Evolutionary conservation across 2,113 vertebrate genomes (phyloP), one percentile per base, ranked within the genome.

Genomic region (Dasyurus viverrinus): DNA sequence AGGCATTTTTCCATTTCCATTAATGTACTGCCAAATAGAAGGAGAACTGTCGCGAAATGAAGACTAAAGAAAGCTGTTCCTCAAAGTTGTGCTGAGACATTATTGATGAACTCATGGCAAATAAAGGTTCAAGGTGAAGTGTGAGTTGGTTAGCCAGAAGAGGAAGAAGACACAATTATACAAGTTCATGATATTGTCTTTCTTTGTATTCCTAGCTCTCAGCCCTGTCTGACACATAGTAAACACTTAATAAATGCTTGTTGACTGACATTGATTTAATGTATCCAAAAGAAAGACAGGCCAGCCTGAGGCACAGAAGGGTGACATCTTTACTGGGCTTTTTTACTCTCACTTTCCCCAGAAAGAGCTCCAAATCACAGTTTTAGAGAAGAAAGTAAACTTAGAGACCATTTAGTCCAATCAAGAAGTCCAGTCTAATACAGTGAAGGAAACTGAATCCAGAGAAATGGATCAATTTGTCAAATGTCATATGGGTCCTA

Each of bases 51-150:
- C 98, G 97, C 98, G 98, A 98, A 99, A 98, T 98, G 98, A 98
- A 99, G 98, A 99, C 98, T 99, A 98, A 99, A 99, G 98, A 99
- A 99, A 99, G 98, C 98, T 99, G 98, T 99, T 99, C 98, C 98
- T 98, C 98, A 98, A 98, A 98, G 98, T 99, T 98, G 97, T 98
- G 97, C 95, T 97, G 98, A 98, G 98, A 97, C 98, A 98, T 96
- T 98, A 98, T 98, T 97, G 98, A 94, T 98, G 98, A 96, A 98
- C 98, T 98, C 36, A 68, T 98, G 98, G 98, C 98, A 97, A 98
- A 95, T 94, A 97, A 96, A 97, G 97, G 96, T 97, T 95, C 48
- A 53, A 97, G 97, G 95, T 97, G 94, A 94, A 97, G 68, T 92
- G 90, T 92, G 93, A 84, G 54, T 93, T 53, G 68, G 95, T 95